phyloP scores from a whole-genome alignment of 2,888 invertebrate species.

The Drosophila suboccidentalis region DNA sequence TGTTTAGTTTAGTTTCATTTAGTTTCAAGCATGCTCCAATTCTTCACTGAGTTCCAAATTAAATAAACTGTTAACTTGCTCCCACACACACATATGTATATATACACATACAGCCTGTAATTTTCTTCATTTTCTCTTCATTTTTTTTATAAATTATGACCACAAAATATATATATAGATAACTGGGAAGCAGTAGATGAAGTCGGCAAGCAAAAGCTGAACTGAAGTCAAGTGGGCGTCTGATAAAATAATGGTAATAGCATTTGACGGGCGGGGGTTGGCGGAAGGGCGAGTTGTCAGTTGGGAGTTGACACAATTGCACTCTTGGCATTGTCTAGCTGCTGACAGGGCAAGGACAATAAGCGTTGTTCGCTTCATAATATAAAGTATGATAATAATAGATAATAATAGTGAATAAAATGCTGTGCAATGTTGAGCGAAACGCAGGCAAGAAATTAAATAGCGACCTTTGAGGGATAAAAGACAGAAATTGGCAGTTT shows the following conservation, averaged over 20 bases:
- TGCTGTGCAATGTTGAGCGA: background rate
- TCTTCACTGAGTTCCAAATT: constrained; percentile 50
- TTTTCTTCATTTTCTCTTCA: background rate
- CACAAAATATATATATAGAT: constrained; percentile 8
- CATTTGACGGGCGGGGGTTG: background rate
- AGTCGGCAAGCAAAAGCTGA: constrained; percentile 45
- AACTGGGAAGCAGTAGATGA: constrained; percentile 21
- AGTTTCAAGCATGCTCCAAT: constrained; percentile 31
- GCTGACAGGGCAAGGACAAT: constrained; percentile 52
- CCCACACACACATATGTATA: background rate
- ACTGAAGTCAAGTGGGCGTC: constrained; percentile 43
- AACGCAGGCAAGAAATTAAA: background rate
- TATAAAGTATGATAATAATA: constrained; percentile 24
- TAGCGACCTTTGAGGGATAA: background rate
- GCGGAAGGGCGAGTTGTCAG: background rate
- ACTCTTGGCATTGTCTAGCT: constrained; percentile 62
- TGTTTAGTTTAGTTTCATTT: constrained; percentile 48
- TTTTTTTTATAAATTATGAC: constrained; percentile 61
- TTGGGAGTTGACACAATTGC: constrained; percentile 59
- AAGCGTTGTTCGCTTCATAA: constrained; percentile 31
- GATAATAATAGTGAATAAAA: constrained; percentile 13
- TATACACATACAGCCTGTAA: background rate
- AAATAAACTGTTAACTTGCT: constrained; percentile 63
- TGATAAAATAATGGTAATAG: constrained; percentile 57
- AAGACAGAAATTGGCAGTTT: background rate